phyloP scores from a whole-genome alignment of 2,888 invertebrate genomes.

The Eristalinus aeneus region DNA sequence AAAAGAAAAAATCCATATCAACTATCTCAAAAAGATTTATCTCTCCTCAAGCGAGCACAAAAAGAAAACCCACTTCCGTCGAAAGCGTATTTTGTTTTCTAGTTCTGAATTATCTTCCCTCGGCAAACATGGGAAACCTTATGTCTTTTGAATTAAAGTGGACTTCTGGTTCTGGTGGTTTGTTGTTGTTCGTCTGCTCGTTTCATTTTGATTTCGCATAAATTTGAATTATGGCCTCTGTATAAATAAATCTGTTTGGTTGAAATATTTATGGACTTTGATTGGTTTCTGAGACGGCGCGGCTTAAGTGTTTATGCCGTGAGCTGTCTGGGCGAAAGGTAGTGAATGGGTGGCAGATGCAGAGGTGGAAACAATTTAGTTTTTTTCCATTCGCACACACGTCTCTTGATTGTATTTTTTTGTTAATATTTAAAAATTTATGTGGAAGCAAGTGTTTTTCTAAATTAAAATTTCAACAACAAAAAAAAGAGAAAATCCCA shows the following conservation, averaged over 20 bases:
- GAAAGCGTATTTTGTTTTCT: conserved; percentile 45
- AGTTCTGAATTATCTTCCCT: conserved; percentile 21
- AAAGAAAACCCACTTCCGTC: conserved; percentile 5
- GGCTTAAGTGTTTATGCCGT: conserved; percentile 4
- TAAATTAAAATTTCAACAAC: neutral
- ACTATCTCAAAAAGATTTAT: conserved; percentile 36
- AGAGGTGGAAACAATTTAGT: neutral
- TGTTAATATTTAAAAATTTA: conserved; percentile 11
- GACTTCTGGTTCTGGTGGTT: neutral
- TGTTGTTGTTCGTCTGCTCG: neutral
- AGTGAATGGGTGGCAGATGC: conserved; percentile 1
- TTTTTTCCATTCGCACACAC: neutral
- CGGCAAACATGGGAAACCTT: neutral
- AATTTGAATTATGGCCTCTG: conserved; percentile 11
- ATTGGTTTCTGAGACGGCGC: neutral
- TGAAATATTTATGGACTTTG: conserved; percentile 10
- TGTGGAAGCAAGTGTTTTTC: conserved; percentile 16
- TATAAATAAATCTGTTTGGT: conserved; percentile 1
- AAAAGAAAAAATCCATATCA: neutral
- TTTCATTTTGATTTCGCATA: conserved; percentile 10
- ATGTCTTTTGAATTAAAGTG: neutral
- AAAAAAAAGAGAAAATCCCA: neutral
- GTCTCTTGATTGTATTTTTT: neutral
- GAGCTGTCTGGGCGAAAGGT: neutral
- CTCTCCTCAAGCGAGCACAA: neutral